These are phyloP conservation scores for Anticlea derivata DNA, from an alignment of 2,888 invertebrate species.

Conservation along the genomic window DNA sequence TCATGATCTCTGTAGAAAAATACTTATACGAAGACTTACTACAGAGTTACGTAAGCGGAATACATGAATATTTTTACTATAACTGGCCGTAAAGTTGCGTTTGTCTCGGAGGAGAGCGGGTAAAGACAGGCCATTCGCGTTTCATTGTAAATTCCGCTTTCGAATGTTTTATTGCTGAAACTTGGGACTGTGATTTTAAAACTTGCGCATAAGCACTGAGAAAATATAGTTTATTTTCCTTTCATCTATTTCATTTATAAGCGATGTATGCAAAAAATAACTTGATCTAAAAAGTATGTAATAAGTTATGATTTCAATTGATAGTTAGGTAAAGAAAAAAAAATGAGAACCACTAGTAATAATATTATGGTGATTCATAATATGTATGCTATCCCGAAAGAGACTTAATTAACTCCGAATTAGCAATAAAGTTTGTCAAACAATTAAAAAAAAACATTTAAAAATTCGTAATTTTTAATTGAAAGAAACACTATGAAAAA, in stretches of 20 bases:
- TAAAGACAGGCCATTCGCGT: conserved; percentile 33
- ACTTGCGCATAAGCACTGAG: conserved; percentile 12
- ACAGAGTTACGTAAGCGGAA: conserved; percentile 44
- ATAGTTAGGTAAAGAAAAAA: too few relatives aligned
- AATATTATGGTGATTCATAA: too few relatives aligned
- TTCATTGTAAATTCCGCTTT: conserved; percentile 34
- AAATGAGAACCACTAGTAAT: too few relatives aligned
- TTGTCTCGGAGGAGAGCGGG: conserved; percentile 32
- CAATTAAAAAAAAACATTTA: too few relatives aligned
- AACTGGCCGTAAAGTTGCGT: conserved; percentile 34
- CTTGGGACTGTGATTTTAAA: conserved; percentile 20
- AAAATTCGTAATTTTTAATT: too few relatives aligned
- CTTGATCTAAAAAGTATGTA: not conserved
- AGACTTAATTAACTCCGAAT: too few relatives aligned
- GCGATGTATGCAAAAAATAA: not conserved
- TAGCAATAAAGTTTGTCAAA: too few relatives aligned
- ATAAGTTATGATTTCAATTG: too few relatives aligned
- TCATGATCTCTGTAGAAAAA: conserved; percentile 33
- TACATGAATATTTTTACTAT: conserved; percentile 51
- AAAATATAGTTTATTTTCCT: not conserved
- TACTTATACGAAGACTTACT: conserved; percentile 39
- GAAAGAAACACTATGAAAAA: too few relatives aligned
- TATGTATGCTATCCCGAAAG: too few relatives aligned
- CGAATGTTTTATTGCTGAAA: conserved; percentile 29
- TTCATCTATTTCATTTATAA: not conserved